Percentiles rank a stretch among this genome's conserved stretches.
Conservation (phyloP, 1,140 invertebrate genomes). For the Nautilus pompilius region DNA sequence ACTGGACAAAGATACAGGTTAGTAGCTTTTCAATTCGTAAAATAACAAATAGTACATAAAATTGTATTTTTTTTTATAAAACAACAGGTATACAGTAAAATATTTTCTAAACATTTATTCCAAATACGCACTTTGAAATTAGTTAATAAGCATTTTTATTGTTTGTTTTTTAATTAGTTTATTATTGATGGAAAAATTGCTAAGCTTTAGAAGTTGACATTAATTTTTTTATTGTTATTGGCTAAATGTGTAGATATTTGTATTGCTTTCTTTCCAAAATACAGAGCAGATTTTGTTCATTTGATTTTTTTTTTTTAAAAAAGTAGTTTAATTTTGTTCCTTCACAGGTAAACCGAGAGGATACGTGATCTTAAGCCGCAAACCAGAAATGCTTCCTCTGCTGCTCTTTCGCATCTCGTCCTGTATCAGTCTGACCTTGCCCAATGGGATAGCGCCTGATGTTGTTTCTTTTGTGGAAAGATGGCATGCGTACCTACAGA, state of each 20-base stretch:
- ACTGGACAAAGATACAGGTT: conserved; percentile 43
- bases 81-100: background rate
- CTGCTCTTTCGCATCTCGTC: conserved; percentile 13
- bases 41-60: background rate
- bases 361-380: conserved; percentile 10
- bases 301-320: background rate
- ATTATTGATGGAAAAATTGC: no score
- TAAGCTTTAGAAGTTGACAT: no score
- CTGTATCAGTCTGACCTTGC: conserved; percentile 6
- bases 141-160: no score
- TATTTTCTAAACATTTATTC: background rate
- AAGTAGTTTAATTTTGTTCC: background rate
- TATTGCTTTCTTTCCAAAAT: background rate
- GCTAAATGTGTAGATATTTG: no score
- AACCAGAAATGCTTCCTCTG: conserved; percentile 1
- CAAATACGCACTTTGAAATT: no score
- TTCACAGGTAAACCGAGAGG: conserved; percentile 19
- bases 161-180: no score
- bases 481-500: no score
- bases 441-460: background rate
- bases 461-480: conserved; percentile 1
- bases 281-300: background rate
- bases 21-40: background rate
- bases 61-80: background rate
- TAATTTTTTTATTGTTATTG: no score